A percentile compares a stretch with the other conserved stretches of the same genome.
Conservation (phyloP, 2,113 vertebrate species). For the Ariopsis seemanni region DNA sequence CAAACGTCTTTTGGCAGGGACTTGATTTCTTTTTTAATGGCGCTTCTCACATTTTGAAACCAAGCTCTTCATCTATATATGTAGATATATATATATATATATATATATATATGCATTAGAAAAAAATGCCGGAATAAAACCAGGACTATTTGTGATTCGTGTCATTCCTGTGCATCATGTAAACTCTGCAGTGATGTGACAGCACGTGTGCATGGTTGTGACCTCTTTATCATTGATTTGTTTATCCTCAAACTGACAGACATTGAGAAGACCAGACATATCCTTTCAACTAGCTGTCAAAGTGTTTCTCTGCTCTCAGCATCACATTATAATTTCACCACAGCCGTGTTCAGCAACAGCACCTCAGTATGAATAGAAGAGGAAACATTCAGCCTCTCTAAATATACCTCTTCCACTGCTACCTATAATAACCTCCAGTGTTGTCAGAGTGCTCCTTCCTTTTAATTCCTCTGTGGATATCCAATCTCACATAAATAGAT, state of each 20-base stretch:
- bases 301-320: conserved; percentile 50
- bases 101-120: no score
- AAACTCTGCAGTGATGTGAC: conserved; percentile 34
- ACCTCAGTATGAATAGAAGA: conserved; percentile 45
- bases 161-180: conserved; percentile 9
- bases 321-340: conserved; percentile 53
- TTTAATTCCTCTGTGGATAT: conserved; percentile 12
- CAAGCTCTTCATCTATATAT: background rate
- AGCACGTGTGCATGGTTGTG: conserved; percentile 48
- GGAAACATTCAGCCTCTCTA: conserved; percentile 45
- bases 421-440: conserved; percentile 51
- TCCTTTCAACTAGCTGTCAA: conserved; percentile 55
- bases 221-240: conserved; percentile 53
- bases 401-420: conserved; percentile 48
- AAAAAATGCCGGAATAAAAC: background rate
- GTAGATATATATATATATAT: no score
- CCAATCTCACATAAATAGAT: conserved; percentile 17
- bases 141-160: conserved; percentile 7
- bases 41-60: no score
- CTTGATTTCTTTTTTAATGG: no score
- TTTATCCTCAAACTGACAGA: conserved; percentile 53
- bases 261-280: conserved; percentile 45
- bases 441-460: conserved; percentile 44
- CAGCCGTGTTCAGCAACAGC: conserved; percentile 39
- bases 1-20: no score